Evolutionary conservation across 2,113 vertebrate genomes (phyloP).

Genomic region (Coptodon bakossiorum): DNA sequence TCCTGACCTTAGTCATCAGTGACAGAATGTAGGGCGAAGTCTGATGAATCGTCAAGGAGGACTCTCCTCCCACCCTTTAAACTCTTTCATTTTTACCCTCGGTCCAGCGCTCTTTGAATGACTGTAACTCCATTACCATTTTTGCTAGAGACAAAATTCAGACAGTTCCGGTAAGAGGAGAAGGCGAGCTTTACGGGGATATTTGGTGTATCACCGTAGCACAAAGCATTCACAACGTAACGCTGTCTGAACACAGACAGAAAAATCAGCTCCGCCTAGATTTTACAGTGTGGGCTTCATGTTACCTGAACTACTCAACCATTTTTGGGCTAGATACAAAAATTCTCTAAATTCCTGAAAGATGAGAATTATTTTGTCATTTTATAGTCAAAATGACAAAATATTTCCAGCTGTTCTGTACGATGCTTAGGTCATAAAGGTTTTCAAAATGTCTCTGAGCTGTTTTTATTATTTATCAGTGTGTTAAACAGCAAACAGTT

Average conservation of each 20-base stretch:
- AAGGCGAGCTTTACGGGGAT: neutral
- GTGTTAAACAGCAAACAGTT: neutral
- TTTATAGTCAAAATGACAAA: neutral
- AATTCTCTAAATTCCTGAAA: neutral
- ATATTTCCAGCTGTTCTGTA: neutral
- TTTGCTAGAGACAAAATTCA: neutral
- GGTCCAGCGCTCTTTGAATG: neutral
- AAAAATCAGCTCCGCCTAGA: neutral
- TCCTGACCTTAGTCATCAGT: neutral
- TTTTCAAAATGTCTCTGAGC: neutral
- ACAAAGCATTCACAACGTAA: neutral
- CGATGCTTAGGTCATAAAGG: fast-evolving
- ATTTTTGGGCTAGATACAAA: neutral
- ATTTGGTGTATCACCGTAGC: neutral
- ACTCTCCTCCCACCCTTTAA: neutral
- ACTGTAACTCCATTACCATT: neutral
- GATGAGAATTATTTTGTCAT: neutral
- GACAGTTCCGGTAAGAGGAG: neutral
- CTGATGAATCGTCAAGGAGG: neutral
- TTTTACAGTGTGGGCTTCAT: neutral
- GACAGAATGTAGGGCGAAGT: neutral
- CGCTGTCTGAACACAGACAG: neutral
- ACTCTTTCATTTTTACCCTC: fast-evolving
- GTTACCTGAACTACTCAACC: neutral
- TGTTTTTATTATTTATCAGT: neutral